Conservation (phyloP, 2,113 vertebrate genomes). For the Hiodon alosoides region DNA sequence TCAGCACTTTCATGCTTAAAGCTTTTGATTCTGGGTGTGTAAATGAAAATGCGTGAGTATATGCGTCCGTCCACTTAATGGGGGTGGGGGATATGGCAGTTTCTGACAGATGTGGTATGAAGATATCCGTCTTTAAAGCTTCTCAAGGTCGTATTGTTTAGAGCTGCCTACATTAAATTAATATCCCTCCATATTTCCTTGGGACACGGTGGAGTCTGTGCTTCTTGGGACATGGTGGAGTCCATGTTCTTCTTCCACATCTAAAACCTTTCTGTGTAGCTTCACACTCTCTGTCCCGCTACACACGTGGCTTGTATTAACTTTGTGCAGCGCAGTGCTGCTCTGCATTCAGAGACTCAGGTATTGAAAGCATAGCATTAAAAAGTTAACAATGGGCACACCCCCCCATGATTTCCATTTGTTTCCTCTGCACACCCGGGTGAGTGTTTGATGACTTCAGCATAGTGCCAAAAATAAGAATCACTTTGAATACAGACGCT, state of each 20-base stretch:
- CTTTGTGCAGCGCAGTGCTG: not conserved
- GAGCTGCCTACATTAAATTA: not conserved
- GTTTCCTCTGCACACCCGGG: too few relatives aligned
- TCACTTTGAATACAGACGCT: not conserved
- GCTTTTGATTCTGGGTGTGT: not conserved
- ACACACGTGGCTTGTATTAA: not conserved
- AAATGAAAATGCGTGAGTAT: not conserved
- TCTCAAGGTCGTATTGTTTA: not conserved
- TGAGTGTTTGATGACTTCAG: too few relatives aligned
- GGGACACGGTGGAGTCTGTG: not conserved
- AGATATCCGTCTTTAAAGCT: conserved; percentile 6
- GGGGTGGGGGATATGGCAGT: not conserved
- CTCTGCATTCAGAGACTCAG: too few relatives aligned
- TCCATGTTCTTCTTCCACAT: too few relatives aligned
- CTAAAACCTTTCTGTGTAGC: too few relatives aligned
- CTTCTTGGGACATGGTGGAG: not conserved
- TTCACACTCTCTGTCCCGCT: too few relatives aligned
- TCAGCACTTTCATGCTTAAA: not conserved
- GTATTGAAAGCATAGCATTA: too few relatives aligned
- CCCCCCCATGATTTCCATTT: too few relatives aligned
- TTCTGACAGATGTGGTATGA: not conserved
- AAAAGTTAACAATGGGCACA: too few relatives aligned
- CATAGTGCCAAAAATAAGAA: not conserved
- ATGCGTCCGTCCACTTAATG: not conserved
- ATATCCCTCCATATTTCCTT: conserved; percentile 6